Percentiles rank a stretch among this genome's conserved stretches.
Evolutionary conservation across 2,888 invertebrate genomes (phyloP).

Genomic region (Syrphus vitripennis): DNA sequence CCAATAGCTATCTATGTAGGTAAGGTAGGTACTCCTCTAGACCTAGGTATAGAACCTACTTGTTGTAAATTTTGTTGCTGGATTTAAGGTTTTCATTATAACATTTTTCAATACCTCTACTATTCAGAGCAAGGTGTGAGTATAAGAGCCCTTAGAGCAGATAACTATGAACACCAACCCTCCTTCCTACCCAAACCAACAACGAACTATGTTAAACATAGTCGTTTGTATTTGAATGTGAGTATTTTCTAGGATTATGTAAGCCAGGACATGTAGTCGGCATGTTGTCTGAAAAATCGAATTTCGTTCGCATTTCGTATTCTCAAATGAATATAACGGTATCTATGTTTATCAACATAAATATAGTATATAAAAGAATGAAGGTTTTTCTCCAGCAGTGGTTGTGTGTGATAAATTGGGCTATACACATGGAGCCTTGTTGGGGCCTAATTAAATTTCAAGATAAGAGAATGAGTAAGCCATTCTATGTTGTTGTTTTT

Average conservation of each 20-base stretch:
- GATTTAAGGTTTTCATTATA: constrained; percentile 47
- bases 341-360: neutral
- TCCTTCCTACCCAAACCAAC: neutral
- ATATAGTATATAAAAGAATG: neutral
- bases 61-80: constrained; percentile 33
- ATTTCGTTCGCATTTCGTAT: constrained; percentile 27
- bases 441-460: constrained; percentile 53
- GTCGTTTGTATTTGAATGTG: constrained; percentile 14
- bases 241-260: constrained; percentile 17
- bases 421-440: constrained; percentile 44
- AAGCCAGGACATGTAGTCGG: constrained; percentile 47
- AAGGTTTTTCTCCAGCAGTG: neutral
- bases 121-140: constrained; percentile 3
- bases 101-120: constrained; percentile 47
- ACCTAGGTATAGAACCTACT: neutral
- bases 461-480: constrained; percentile 47
- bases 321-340: neutral
- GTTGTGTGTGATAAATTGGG: constrained; percentile 46
- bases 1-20: constrained; percentile 22
- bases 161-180: neutral
- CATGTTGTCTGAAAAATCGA: constrained; percentile 46
- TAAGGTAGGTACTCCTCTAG: too few species aligned
- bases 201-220: constrained; percentile 15
- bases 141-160: neutral
- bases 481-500: neutral